Conservation (phyloP, 2,113 vertebrate species). For the Cranoglanis bouderius region DNA sequence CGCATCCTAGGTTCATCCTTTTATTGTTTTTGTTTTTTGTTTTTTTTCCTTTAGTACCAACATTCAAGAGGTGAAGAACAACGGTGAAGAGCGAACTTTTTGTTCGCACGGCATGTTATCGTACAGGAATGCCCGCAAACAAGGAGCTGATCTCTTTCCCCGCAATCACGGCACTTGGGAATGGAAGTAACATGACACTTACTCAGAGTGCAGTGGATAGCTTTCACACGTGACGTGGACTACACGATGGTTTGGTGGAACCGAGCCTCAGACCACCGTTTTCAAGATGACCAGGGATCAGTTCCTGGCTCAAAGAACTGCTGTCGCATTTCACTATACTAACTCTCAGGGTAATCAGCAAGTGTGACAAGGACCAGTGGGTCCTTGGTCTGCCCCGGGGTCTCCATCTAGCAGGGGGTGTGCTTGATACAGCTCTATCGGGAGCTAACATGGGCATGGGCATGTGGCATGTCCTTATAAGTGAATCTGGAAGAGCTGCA, state of each 20-base stretch:
- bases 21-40: background rate
- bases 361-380: background rate
- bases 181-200: background rate
- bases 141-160: background rate
- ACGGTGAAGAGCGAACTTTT: too few species aligned
- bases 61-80: background rate
- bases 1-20: background rate
- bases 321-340: background rate
- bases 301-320: background rate
- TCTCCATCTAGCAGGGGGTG: background rate
- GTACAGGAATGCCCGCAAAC: background rate
- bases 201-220: background rate
- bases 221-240: background rate
- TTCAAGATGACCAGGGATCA: background rate
- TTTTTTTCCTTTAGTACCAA: background rate
- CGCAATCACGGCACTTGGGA: background rate
- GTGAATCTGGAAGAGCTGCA: background rate
- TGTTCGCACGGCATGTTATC: background rate
- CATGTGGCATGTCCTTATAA: background rate
- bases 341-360: background rate
- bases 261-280: background rate
- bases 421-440: background rate
- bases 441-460: background rate
- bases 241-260: background rate
- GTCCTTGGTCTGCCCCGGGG: background rate